phyloP scores from a whole-genome alignment of 2,888 invertebrate genomes.

The Agriopis aurantiaria region DNA sequence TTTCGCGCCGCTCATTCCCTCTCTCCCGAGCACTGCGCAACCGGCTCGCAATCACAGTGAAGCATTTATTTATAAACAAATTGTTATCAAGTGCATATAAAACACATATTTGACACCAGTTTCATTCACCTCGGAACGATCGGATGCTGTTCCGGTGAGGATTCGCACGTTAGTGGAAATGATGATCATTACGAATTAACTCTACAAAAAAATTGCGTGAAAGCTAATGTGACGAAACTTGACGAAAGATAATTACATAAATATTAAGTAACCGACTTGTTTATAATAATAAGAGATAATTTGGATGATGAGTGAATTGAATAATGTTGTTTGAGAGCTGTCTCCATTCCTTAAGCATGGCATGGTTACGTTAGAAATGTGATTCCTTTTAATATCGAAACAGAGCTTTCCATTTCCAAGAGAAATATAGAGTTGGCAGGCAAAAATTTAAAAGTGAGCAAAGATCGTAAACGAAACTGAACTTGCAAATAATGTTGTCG shows the following conservation, averaged over 20 bases:
- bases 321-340: constrained; percentile 10
- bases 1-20: constrained; percentile 38
- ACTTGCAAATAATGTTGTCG: constrained; percentile 12
- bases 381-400: not conserved
- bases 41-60: constrained; percentile 57
- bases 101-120: constrained; percentile 44
- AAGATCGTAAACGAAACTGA: constrained; percentile 4
- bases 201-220: constrained; percentile 48
- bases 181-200: constrained; percentile 51
- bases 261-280: constrained; percentile 43
- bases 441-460: not conserved
- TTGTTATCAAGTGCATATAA: constrained; percentile 54
- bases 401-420: constrained; percentile 3
- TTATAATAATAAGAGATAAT: constrained; percentile 6
- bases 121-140: constrained; percentile 51
- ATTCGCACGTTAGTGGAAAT: constrained; percentile 52
- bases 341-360: constrained; percentile 1
- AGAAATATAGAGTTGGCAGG: not conserved
- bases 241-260: constrained; percentile 56
- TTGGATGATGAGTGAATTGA: constrained; percentile 1
- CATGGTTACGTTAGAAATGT: constrained; percentile 8
- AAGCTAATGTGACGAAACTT: constrained; percentile 62
- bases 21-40: constrained; percentile 55
- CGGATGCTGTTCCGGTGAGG: constrained; percentile 28
- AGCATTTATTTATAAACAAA: constrained; percentile 77